Evolutionary conservation across 2,888 invertebrate species (phyloP), one percentile per base, ranked within the genome.

Genomic region (Geotrupes spiniger): DNA sequence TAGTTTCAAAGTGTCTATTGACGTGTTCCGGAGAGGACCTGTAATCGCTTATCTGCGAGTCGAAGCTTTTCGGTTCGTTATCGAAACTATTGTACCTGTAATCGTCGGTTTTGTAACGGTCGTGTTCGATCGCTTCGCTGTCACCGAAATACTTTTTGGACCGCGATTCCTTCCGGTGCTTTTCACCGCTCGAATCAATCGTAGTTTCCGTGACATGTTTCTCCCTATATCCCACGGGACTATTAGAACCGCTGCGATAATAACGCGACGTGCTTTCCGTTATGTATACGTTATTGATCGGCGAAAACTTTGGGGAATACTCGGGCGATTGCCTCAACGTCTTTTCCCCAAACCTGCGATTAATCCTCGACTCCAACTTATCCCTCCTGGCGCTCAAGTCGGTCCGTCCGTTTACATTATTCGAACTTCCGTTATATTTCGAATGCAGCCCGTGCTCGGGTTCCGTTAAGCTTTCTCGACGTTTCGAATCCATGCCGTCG

Each of bases 301-400:
- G 77, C 2, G 77, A 76, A n/a, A 66, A 82, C 74, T 59, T 68
- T 58, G 48, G 76, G 1, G 61, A 57, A 75, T 50, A 50, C 73
- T 65, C 77, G 63, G 53, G 77, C 59, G 59, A 77, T 43, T 71
- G 72, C 31, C 74, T 72, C 26, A 55, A 51, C 2, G 56, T 50
- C 46, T 69, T 70, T 27, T 77, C 77, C 21, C 69, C 74, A 16
- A 69, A 71, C 57, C 74, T 75, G 37, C 86, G 77, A 48, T 85
- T 81, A 38, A 89, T 80, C 50, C 89, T 78, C 1, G 89, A 89
- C 68, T 90, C 89, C 10, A 90, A 74, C 28, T 87, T 78, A 52
- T 88, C 85, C 10, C 89, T 76, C 41, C 89, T 75, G 21, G 86
- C 84, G 62, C 88, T 86, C 47, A 89, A 66, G 63, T 87, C 84